Evolutionary conservation across 2,797 vertebrate genomes (phyloP).

Genomic region (Dicrostonyx torquatus): DNA sequence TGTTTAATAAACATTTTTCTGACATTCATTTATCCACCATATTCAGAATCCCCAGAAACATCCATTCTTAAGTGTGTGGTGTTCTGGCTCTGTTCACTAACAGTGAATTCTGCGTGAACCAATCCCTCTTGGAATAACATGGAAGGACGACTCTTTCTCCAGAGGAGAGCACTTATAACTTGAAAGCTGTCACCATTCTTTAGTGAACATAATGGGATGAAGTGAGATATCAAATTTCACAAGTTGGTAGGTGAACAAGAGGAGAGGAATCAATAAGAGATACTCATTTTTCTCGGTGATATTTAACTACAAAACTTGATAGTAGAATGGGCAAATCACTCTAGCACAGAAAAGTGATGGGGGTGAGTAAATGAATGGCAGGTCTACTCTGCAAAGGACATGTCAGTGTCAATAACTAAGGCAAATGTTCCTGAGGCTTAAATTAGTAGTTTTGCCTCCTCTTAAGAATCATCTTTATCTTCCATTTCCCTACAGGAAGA

Average conservation of each 20-base stretch:
- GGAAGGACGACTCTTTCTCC: background rate
- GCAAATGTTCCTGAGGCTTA: background rate
- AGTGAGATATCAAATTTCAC: conserved; percentile 20
- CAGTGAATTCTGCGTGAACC: background rate
- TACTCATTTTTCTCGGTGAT: conserved; percentile 16
- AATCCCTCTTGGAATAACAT: background rate
- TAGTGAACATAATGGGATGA: background rate
- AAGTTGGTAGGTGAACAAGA: background rate
- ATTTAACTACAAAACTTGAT: conserved; percentile 23
- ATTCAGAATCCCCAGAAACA: background rate
- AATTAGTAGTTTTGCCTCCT: conserved; percentile 29
- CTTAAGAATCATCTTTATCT: conserved; percentile 54
- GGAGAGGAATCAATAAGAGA: background rate
- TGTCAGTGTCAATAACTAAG: background rate
- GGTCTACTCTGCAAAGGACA: background rate
- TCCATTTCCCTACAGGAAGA: conserved; percentile 25
- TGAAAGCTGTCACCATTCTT: background rate
- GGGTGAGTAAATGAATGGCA: background rate
- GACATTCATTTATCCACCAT: background rate
- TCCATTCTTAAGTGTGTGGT: background rate
- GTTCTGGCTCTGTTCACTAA: background rate
- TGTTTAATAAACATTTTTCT: background rate
- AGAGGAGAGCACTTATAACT: too few species aligned
- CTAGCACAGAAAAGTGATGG: background rate
- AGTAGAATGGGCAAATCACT: background rate